phyloP scores from a whole-genome alignment of 2,888 invertebrate genomes.

The Ichneumon xanthorius region DNA sequence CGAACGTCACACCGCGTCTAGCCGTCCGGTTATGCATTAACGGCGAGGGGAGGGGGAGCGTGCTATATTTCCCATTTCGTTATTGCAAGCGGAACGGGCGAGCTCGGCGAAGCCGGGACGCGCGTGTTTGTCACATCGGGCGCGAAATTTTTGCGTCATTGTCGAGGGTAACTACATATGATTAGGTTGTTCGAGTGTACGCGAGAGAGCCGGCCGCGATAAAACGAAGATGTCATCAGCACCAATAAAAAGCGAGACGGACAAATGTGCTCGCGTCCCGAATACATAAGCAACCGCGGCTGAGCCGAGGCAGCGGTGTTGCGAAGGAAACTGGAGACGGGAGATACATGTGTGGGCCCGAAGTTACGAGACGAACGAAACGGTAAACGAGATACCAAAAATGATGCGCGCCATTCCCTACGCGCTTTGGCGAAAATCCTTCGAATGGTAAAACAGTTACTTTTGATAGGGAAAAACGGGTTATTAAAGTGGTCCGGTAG shows the following conservation, averaged over 20 bases:
- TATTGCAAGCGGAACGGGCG: not conserved
- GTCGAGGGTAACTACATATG: slow-evolving; percentile 11
- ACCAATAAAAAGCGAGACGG: slow-evolving; percentile 50
- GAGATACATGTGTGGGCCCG: not conserved
- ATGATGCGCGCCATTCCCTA: not conserved
- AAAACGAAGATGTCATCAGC: slow-evolving; percentile 40
- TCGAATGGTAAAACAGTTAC: not conserved
- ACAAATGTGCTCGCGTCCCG: slow-evolving; percentile 33
- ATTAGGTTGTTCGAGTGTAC: slow-evolving; percentile 26
- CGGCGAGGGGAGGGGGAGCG: slow-evolving; percentile 8
- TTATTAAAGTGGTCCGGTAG: not conserved
- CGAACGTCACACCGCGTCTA: slow-evolving; percentile 46
- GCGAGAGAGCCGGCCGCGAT: slow-evolving; percentile 22
- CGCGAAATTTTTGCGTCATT: slow-evolving; percentile 35
- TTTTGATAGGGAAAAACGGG: not conserved
- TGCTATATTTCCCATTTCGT: not conserved
- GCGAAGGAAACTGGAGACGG: slow-evolving; percentile 4
- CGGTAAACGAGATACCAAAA: not conserved
- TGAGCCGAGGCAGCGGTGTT: not conserved
- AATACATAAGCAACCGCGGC: slow-evolving; percentile 43
- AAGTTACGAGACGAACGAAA: not conserved
- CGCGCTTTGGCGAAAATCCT: not conserved
- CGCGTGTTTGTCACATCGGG: slow-evolving; percentile 23
- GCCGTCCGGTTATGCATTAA: slow-evolving; percentile 47
- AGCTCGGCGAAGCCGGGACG: not conserved